phyloP scores from a whole-genome alignment of 2,888 invertebrate genomes.

The Dendrolimus houi region DNA sequence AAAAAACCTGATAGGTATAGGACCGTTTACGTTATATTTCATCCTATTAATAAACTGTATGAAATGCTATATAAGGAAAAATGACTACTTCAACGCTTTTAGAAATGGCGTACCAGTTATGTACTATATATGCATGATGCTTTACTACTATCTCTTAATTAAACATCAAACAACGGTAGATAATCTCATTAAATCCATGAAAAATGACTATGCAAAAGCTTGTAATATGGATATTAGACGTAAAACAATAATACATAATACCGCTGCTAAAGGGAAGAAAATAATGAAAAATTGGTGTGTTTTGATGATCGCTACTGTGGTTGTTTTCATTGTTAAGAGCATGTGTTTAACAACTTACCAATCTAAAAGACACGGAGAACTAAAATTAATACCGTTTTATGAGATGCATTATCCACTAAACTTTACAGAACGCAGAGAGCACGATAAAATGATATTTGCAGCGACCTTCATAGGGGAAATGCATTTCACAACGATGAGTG shows the following conservation, averaged over 20 bases:
- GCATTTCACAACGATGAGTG: not conserved
- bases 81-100: not conserved
- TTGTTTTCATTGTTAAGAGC: not conserved
- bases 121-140: not conserved
- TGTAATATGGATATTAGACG: not conserved
- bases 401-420: not conserved
- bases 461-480: not conserved
- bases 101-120: not conserved
- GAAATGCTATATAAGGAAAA: not conserved
- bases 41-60: not conserved
- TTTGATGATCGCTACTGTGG: not conserved
- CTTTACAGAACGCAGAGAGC: not conserved
- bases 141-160: not conserved
- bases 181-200: not conserved
- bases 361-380: too few species aligned
- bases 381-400: not conserved
- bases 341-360: not conserved
- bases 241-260: not conserved
- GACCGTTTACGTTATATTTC: too few species aligned
- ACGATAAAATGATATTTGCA: not conserved
- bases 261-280: not conserved
- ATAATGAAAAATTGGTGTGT: constrained; percentile 1
- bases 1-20: not conserved
- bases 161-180: not conserved
- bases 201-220: not conserved